Base-by-base conservation (phyloP, 2,797 vertebrate species). In the Oreochromis grahami region DNA sequence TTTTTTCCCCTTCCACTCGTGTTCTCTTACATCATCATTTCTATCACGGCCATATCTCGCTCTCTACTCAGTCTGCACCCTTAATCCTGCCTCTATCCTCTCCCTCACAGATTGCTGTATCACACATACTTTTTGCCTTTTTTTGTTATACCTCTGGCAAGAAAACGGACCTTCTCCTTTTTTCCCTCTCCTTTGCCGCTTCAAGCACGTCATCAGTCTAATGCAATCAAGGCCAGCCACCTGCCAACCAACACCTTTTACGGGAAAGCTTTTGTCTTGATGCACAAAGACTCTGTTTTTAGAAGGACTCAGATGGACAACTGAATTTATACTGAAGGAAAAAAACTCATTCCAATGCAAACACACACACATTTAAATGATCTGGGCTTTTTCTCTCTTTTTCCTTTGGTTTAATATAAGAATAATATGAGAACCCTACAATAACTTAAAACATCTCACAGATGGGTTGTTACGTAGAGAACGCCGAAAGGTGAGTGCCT, bases 141-240 rank as follows among this genome's bases (percentile, higher is more conserved):
- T 11, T 79, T 43, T 7, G 19, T n/a, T 50, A 36, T n/a, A 55
- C 83, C 92, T 77, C 77, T 77, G 70, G 76, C 48, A 85, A 36
- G 80, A 93, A 63, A 89, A 78, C 63, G 13, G 85, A 85, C 15
- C 34, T 77, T n/a, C 58, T n/a, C 9, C 36, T 77, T 74, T 83
- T 74, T 83, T 15, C 48, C 55, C 26, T 65, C 51, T 80, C 79
- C 82, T 83, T 38, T 84, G 79, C 81, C 4, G 19, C 84, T 86
- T 78, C 21, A 5, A 63, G 21, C 51, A 34, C 50, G 79, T 93
- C 94, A 92, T 86, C 87, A 19, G 63, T 85, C 80, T 91, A 88
- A 92, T 88, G 89, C 85, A 92, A 91, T 89, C 85, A 86, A 84
- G 60, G 26, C 80, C 45, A 8, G 29, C 74, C 90, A 90, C 89